These are phyloP conservation scores for Holothuria glaberrima DNA, from an alignment of 35 echinoderm and acorn worm genomes.

Conservation along the genomic window DNA sequence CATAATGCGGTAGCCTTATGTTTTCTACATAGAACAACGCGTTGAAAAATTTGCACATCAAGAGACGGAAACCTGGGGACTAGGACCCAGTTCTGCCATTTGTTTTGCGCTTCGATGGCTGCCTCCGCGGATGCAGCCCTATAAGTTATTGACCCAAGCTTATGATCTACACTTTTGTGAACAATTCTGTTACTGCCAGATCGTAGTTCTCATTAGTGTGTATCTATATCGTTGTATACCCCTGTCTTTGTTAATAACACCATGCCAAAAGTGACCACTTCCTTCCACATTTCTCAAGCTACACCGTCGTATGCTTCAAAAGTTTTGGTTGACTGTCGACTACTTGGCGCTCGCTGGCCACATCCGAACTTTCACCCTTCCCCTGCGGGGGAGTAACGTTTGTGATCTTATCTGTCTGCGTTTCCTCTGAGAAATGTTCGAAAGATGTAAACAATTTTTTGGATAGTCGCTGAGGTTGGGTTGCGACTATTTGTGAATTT, in stretches of 20 bases:
- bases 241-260: not conserved
- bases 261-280: not conserved
- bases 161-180: not conserved
- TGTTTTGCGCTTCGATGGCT: not conserved
- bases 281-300: not conserved
- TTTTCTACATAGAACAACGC: not conserved
- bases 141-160: not conserved
- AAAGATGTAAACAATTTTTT: constrained; percentile 12
- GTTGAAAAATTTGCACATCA: not conserved
- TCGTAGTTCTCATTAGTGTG: not conserved
- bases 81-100: no score
- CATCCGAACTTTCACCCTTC: constrained; percentile 31
- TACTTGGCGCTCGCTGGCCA: not conserved
- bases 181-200: no score
- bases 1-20: not conserved
- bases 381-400: not conserved
- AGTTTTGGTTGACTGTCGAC: constrained; percentile 2
- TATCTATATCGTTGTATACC: not conserved
- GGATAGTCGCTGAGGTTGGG: constrained; percentile 6
- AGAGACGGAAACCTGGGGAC: no score
- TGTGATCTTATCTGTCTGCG: not conserved
- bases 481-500: not conserved
- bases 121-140: not conserved
- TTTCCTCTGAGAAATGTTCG: constrained; percentile 28
- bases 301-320: constrained; percentile 35